These are phyloP conservation scores for Lithophane leautieri DNA, from an alignment of 2,888 invertebrate species.

Conservation along the genomic window DNA sequence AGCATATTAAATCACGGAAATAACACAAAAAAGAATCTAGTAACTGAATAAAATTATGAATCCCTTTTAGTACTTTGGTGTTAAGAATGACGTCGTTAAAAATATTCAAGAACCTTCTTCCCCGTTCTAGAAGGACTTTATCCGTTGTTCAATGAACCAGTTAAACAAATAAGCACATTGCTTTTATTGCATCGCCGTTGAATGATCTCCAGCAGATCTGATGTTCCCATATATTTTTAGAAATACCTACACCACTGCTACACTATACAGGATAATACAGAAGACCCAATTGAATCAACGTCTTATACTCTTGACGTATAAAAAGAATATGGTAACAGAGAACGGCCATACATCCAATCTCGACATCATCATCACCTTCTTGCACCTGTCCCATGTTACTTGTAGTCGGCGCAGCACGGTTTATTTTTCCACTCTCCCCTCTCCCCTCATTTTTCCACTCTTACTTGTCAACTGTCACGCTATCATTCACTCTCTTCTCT, in stretches of 20 bases:
- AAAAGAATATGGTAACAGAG: not conserved
- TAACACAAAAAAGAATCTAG: rapidly evolving
- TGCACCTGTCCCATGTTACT: no score
- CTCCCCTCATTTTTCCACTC: no score
- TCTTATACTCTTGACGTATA: not conserved
- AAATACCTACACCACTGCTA: slow-evolving; percentile 66
- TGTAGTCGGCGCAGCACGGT: no score
- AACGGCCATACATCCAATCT: not conserved
- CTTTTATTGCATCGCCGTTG: slow-evolving; percentile 64
- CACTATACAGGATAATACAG: not conserved
- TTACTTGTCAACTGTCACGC: no score
- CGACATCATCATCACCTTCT: no score
- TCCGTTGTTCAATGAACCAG: slow-evolving; percentile 61
- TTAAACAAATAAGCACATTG: slow-evolving; percentile 55
- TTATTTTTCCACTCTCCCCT: no score
- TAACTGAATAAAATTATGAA: not conserved
- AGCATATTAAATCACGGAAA: not conserved
- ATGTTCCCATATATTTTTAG: slow-evolving; percentile 70
- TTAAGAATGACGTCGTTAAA: not conserved
- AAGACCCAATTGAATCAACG: slow-evolving; percentile 2
- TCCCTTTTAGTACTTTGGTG: not conserved
- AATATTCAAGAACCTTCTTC: slow-evolving; percentile 26
- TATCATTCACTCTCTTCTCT: no score
- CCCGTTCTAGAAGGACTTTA: slow-evolving; percentile 46
- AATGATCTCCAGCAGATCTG: slow-evolving; percentile 62